Base-by-base conservation (phyloP, 92 coral and sea anemone species). In the Porites lobata region DNA sequence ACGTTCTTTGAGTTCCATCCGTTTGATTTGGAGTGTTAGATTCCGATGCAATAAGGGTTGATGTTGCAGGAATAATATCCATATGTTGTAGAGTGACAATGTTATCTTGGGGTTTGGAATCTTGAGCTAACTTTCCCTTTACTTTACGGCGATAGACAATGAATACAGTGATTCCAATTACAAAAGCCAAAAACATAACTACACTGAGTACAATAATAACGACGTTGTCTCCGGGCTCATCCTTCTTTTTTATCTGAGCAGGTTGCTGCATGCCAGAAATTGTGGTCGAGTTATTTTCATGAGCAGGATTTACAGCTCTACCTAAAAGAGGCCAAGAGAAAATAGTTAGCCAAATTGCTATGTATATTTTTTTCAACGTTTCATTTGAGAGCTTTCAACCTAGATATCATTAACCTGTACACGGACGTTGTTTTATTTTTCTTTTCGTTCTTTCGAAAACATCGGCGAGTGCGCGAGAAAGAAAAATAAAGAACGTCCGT, bases 21-120 rank as follows among this genome's bases (percentile, higher is more conserved):
- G 73, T 87, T 21, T 85, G 88, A 18, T 91, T 93, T 50, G 96
- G 98, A 0, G 96, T 86, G 62, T 86, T 90, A 7, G 96, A 93
- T 73, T 93, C 98, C 17, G 92, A 84, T 72, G 90, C 75, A 14
- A 89, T 57, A 84, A 83, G 54, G 73, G 78, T 56, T 77, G 90
- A 19, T 61, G 80, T 64, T 75, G 78, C 77, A 85, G 53, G 56
- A 11, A 26, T 77, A 3, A 19, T 76, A 1, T 86, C 88, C 81
- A 87, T 22, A 13, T 91, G 88, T 4, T 87, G 88, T n/a, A 69
- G 81, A 20, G 20, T 77, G 15, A 61, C 24, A 53, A 51, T 76
- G 70, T 76, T 75, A 66, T 7, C 43, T 75, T 26, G 81, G 71
- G 63, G 12, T 21, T 61, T 86, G 71, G 14, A 52, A 80, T 59